Conservation (phyloP, 2,113 vertebrate genomes). For the Chascanopsetta lugubris region DNA sequence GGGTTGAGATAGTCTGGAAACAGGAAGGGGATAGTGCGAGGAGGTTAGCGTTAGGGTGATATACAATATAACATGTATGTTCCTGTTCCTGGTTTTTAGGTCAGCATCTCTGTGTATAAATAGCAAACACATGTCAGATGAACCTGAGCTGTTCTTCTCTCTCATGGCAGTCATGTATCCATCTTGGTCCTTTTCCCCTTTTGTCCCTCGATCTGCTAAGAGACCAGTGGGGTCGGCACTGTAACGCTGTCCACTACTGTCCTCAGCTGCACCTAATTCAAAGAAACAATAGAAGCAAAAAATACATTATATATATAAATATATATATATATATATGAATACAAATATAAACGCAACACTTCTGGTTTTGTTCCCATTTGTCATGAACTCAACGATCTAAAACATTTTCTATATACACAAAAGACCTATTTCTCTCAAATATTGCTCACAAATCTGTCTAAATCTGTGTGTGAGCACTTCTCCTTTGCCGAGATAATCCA, state of each 20-base stretch:
- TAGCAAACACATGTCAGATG: conserved; percentile 9
- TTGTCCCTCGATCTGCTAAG: conserved; percentile 83
- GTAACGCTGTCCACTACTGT: conserved; percentile 92
- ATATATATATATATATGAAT: no score
- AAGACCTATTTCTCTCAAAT: no score
- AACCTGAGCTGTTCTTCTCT: conserved; percentile 92
- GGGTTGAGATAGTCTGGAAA: conserved; percentile 89
- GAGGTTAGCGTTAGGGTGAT: not conserved
- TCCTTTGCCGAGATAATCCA: no score
- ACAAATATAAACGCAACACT: no score
- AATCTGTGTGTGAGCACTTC: no score
- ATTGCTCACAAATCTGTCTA: no score
- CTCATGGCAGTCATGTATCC: conserved; percentile 89
- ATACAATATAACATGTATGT: not conserved
- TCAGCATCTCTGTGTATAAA: no score
- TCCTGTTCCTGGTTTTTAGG: not conserved
- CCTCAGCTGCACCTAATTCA: conserved; percentile 78
- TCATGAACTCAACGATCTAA: no score
- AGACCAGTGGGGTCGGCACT: conserved; percentile 94
- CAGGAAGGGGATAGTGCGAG: not conserved
- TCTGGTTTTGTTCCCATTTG: no score
- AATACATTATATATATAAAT: not conserved
- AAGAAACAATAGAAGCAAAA: conserved; percentile 28
- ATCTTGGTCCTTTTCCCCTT: conserved; percentile 88
- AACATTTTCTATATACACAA: no score